Percentiles rank a stretch among this genome's conserved stretches.
Evolutionary conservation across 2,113 vertebrate species (phyloP).

Genomic region (Stegastes partitus): DNA sequence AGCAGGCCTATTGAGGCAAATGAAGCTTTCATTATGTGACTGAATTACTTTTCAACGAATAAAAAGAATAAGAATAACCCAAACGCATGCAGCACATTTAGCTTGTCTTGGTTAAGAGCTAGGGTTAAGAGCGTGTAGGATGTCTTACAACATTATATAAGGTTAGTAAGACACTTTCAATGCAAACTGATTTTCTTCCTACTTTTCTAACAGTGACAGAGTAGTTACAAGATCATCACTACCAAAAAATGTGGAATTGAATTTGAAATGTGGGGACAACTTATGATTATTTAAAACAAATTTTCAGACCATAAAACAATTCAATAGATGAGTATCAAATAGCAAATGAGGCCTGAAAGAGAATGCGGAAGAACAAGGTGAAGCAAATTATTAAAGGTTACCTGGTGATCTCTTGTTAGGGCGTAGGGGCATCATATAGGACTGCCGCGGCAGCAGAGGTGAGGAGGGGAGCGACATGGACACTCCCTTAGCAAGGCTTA

Average conservation of each 20-base stretch:
- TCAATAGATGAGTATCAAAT: neutral
- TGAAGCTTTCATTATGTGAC: neutral
- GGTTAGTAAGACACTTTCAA: too few relatives aligned
- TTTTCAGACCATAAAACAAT: neutral
- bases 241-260: too few relatives aligned
- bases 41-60: neutral
- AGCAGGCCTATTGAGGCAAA: neutral
- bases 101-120: neutral
- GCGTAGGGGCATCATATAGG: slow-evolving; percentile 89
- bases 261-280: too few relatives aligned
- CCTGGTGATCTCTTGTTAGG: slow-evolving; percentile 96
- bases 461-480: slow-evolving; percentile 98
- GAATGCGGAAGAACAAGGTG: neutral
- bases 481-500: slow-evolving; percentile 91
- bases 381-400: slow-evolving; percentile 64
- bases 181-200: too few relatives aligned
- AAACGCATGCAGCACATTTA: neutral
- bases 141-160: too few relatives aligned
- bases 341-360: neutral
- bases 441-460: slow-evolving; percentile 94
- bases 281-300: neutral
- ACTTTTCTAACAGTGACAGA: too few relatives aligned
- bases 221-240: too few relatives aligned
- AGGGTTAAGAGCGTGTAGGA: too few relatives aligned
- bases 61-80: neutral